Evolutionary conservation across 2,888 invertebrate species (phyloP).

Genomic region (Drosophila putrida): DNA sequence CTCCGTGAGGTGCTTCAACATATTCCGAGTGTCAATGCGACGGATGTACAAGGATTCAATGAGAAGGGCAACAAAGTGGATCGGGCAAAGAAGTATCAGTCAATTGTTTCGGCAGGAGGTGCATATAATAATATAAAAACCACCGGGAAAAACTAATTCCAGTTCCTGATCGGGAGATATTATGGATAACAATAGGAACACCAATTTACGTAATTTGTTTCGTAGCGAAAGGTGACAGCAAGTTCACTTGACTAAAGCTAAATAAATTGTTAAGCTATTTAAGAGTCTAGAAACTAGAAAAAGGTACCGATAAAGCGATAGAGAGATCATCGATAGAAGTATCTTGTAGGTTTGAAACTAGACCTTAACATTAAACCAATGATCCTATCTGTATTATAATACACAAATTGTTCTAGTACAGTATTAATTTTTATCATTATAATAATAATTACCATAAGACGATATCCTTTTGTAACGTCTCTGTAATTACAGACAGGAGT

Average conservation of each 20-base stretch:
- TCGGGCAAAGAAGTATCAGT: constrained; percentile 95
- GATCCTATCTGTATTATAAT: too few relatives aligned
- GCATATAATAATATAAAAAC: constrained; percentile 87
- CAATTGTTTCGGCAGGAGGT: constrained; percentile 95
- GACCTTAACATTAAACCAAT: too few relatives aligned
- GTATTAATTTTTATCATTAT: not conserved
- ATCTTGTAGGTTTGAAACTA: too few relatives aligned
- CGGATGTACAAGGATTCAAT: constrained; percentile 93
- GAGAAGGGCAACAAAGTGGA: constrained; percentile 94
- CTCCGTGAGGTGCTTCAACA: constrained; percentile 89
- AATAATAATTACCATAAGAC: not conserved
- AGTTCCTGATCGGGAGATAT: constrained; percentile 49
- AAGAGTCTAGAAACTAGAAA: constrained; percentile 1
- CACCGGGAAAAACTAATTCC: constrained; percentile 15
- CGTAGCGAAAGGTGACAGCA: constrained; percentile 72
- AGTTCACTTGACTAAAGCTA: constrained; percentile 64
- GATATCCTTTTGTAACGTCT: not conserved
- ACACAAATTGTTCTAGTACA: too few relatives aligned
- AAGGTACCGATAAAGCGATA: not conserved
- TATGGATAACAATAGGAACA: constrained; percentile 81
- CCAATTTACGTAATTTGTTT: constrained; percentile 81
- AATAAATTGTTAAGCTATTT: constrained; percentile 62
- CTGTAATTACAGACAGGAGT: not conserved
- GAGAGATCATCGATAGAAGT: not conserved
- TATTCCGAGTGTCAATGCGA: constrained; percentile 93